phyloP scores from a whole-genome alignment of 2,888 invertebrate species.

The Pinctada fucata region DNA sequence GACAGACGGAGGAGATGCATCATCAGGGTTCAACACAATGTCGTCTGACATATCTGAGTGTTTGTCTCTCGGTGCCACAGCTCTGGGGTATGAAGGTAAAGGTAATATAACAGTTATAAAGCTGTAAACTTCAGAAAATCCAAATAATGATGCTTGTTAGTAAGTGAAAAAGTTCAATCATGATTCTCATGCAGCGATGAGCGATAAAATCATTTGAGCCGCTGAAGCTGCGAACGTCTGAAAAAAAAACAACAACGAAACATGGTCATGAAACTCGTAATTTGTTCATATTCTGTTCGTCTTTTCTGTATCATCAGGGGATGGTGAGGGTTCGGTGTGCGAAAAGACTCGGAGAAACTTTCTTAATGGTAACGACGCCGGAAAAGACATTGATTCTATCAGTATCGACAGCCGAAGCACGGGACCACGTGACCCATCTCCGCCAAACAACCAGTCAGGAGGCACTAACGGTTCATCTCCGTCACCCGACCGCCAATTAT shows the following conservation, averaged over 20 bases:
- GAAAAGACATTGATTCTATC: slow-evolving; percentile 20
- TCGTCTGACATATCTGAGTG: slow-evolving; percentile 34
- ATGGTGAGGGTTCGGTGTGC: slow-evolving; percentile 27
- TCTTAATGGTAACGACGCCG: slow-evolving; percentile 7
- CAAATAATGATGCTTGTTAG: neutral
- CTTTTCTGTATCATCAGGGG: slow-evolving; percentile 11
- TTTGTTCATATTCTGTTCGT: too few relatives aligned
- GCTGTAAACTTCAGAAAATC: neutral
- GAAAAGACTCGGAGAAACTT: neutral
- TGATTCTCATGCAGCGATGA: too few relatives aligned
- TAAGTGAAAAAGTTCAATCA: neutral
- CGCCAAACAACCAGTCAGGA: slow-evolving; percentile 2
- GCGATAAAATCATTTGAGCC: too few relatives aligned
- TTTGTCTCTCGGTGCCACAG: slow-evolving; percentile 22
- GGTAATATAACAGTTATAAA: neutral
- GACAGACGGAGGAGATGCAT: slow-evolving; percentile 20
- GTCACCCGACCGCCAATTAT: slow-evolving; percentile 19
- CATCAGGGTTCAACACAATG: slow-evolving; percentile 41
- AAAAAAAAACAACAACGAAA: too few relatives aligned
- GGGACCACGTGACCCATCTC: slow-evolving; percentile 11
- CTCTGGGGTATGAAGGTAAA: slow-evolving; percentile 39
- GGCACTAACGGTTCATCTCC: neutral
- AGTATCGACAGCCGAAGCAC: slow-evolving; percentile 27
- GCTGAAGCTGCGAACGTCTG: too few relatives aligned
- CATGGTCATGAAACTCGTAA: too few relatives aligned